These are phyloP conservation scores for Xenopus tropicalis DNA, from an alignment of 2,113 vertebrate species.

Conservation along the genomic window UCB_Xtro_10.0 CM004451.2:50090001-50090500, in stretches of 20 bases:
- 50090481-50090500: too few relatives aligned
- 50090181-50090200: neutral
- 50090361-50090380: constrained; percentile 1
- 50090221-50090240: constrained; percentile 39
- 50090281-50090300: constrained; percentile 40
- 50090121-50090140: too few relatives aligned
- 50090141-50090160: too few relatives aligned
- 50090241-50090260: constrained; percentile 39
- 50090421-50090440: neutral
- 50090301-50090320: constrained; percentile 38
- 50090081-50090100: too few relatives aligned
- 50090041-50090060: too few relatives aligned
- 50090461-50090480: too few relatives aligned
- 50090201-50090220: neutral
- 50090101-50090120: too few relatives aligned
- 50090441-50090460: too few relatives aligned
- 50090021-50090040: too few relatives aligned
- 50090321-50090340: constrained; percentile 23
- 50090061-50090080: too few relatives aligned
- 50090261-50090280: constrained; percentile 39
- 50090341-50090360: constrained; percentile 10
- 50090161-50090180: neutral
- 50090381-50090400: neutral
- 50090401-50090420: too few relatives aligned
- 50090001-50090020: too few relatives aligned